phyloP scores from a whole-genome alignment of 2,113 vertebrate species.

The Ariopsis seemanni region DNA sequence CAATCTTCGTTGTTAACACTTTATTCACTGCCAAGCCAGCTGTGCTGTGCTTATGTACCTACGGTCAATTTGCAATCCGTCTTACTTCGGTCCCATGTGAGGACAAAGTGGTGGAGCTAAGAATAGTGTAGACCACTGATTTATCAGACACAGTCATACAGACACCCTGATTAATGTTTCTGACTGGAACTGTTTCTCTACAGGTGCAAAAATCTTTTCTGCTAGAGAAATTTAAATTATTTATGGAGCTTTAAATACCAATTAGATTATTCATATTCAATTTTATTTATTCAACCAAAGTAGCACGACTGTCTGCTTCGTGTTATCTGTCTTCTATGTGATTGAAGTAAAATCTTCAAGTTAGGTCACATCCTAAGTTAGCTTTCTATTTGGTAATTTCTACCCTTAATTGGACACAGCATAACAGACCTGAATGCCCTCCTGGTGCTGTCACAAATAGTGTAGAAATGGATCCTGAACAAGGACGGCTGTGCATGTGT shows the following conservation, averaged over 20 bases:
- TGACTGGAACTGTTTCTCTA: background rate
- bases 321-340: background rate
- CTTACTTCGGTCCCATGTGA: background rate
- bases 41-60: background rate
- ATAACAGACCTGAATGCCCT: background rate
- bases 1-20: background rate
- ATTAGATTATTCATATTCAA: background rate
- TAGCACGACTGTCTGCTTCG: background rate
- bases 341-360: background rate
- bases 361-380: background rate
- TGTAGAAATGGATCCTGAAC: background rate
- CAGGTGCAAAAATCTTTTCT: background rate
- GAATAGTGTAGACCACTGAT: background rate
- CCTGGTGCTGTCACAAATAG: background rate
- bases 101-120: background rate
- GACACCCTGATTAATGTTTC: background rate
- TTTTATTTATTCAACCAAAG: background rate
- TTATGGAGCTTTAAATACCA: background rate
- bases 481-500: too few species aligned
- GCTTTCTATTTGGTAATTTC: too few species aligned
- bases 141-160: background rate
- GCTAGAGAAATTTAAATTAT: background rate
- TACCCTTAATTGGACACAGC: background rate
- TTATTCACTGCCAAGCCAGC: background rate
- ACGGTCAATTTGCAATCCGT: background rate